Evolutionary conservation across 2,888 invertebrate genomes (phyloP), one percentile per base, ranked within the genome.

Genomic region (Thyatira batis): DNA sequence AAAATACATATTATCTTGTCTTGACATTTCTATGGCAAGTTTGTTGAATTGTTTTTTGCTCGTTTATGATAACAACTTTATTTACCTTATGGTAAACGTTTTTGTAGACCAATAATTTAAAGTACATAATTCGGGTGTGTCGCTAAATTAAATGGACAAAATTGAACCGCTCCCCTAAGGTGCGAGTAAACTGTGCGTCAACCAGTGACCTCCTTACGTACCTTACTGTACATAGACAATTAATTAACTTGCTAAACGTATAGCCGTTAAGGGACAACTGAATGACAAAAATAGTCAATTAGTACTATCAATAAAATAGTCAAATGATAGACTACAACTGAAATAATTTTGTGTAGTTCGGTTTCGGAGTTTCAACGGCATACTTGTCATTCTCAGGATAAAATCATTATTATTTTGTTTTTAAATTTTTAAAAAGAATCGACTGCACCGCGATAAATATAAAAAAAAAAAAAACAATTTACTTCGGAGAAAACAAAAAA

Each of bases 81-180:
- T 39, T 17, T 17, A 39, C 2, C 17, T 6, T 39, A 33, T 23
- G 3, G 23, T 23, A 17, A 17, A 17, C 13, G 8, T 39, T 17
- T 39, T 39, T 6, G 17, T 8, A 39, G 8, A 17, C 13, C 33
- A 39, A 13, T 39, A 17, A 39, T 17, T n/a, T 33, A 33, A 13
- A 33, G 33, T 39, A 39, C 39, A 39, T 39, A 39, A 17, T 39
- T 17, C 13, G n/a, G 39, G 39, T 39, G 39, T 17, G 39, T 17
- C 39, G n/a, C 39, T 13, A 23, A 39, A 44, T 44, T 45, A 43
- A 9, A 45, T 50, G 61, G 45, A 58, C 57, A 51, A 65, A 76
- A 75, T 74, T 66, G 52, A 48, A 60, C 61, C 77, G 50, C 73
- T 65, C 78, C 78, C 70, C 54, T 44, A 50, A 58, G 53, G 62